phyloP scores from a whole-genome alignment of 2,113 vertebrate species.

The Megaceryle maxima region DNA sequence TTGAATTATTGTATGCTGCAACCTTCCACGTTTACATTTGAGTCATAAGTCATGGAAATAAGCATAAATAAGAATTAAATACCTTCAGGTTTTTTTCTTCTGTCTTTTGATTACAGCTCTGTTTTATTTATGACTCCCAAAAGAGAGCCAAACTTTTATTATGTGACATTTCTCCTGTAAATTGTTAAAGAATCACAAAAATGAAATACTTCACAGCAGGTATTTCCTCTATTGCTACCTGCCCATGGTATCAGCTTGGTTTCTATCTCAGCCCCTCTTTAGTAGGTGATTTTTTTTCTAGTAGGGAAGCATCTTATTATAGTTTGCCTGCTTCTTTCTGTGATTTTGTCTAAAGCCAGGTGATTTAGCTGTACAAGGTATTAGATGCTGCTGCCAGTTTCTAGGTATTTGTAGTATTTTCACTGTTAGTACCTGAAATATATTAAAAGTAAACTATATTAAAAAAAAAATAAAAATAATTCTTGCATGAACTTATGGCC shows the following conservation, averaged over 20 bases:
- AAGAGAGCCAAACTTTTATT: constrained; percentile 69
- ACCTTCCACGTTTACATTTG: constrained; percentile 45
- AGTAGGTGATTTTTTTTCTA: not conserved
- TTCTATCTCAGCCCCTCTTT: not conserved
- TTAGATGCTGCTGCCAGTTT: not conserved
- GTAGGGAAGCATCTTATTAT: not conserved
- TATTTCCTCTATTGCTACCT: constrained; percentile 71
- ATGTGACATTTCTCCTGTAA: constrained; percentile 73
- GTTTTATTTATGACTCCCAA: constrained; percentile 75
- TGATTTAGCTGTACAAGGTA: not conserved
- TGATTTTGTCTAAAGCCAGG: not conserved
- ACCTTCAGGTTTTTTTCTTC: constrained; percentile 72
- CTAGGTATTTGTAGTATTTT: not conserved
- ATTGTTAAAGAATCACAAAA: constrained; percentile 75
- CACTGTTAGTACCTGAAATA: not conserved
- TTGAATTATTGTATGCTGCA: constrained; percentile 69
- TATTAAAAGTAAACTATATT: not conserved
- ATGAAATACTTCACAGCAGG: constrained; percentile 74
- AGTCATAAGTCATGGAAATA: constrained; percentile 72
- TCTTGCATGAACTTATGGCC: not conserved
- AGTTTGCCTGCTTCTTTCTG: not conserved
- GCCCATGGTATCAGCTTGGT: not conserved
- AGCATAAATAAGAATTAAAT: constrained; percentile 78
- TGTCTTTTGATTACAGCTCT: constrained; percentile 70
- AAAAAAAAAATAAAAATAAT: too few relatives aligned